Percentiles rank a stretch among this genome's conserved stretches.
Conservation (phyloP, 2,113 vertebrate species). For the Taxidea taxus region DNA sequence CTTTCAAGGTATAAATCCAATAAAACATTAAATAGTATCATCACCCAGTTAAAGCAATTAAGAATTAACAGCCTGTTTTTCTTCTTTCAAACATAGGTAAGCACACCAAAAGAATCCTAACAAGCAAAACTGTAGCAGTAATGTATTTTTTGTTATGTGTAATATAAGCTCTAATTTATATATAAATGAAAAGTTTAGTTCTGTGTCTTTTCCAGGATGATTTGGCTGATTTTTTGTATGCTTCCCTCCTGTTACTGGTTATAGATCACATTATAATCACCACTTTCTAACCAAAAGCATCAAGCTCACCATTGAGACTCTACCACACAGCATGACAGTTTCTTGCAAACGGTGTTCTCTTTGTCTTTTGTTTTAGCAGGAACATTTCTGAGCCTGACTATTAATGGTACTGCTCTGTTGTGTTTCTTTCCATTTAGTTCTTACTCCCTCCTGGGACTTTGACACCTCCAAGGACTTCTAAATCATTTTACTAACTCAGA, state of each 20-base stretch:
- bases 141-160: not conserved
- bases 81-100: not conserved
- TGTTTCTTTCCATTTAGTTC: not conserved
- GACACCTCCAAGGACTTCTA: not conserved
- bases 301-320: not conserved
- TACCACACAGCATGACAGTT: not conserved
- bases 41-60: conserved; percentile 7
- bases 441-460: not conserved
- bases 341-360: not conserved
- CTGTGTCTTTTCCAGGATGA: not conserved
- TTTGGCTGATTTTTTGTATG: not conserved
- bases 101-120: not conserved
- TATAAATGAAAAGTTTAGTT: not conserved
- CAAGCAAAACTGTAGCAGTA: not conserved
- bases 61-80: not conserved
- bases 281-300: not conserved
- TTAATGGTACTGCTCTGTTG: not conserved
- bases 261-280: not conserved
- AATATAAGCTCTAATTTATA: not conserved
- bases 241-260: not conserved
- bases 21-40: conserved; percentile 5
- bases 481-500: not conserved
- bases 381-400: not conserved
- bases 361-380: not conserved
- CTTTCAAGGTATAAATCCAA: not conserved